A percentile compares a stretch with the other conserved stretches of the same genome.
Evolutionary conservation across 23 tunicate genomes (phyloP).

Genomic region (Halocynthia aurantium): DNA sequence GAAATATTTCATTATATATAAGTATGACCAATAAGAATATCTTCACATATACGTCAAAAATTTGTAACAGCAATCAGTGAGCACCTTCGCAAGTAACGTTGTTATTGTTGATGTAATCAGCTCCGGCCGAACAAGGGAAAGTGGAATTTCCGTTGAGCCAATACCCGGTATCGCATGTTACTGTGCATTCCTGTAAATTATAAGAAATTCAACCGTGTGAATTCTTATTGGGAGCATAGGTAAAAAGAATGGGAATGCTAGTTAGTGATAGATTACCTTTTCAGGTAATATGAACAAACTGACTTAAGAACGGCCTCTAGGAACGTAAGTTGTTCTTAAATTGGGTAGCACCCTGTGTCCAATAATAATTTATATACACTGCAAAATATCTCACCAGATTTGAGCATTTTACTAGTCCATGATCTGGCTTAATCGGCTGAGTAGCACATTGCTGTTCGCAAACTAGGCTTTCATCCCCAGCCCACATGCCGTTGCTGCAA

Average conservation of each 20-base stretch:
- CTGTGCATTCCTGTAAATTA: background rate
- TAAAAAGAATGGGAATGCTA: background rate
- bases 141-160: background rate
- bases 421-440: slow-evolving; percentile 8
- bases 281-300: too few relatives aligned
- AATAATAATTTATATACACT: too few relatives aligned
- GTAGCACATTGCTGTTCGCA: background rate
- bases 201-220: background rate
- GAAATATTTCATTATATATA: background rate
- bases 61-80: background rate
- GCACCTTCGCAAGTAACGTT: slow-evolving; percentile 16
- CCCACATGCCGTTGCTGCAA: slow-evolving; percentile 14
- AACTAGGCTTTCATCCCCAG: background rate
- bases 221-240: background rate
- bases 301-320: too few relatives aligned
- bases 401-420: slow-evolving; percentile 3
- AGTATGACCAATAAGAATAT: background rate
- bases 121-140: background rate
- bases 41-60: background rate
- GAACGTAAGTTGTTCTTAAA: too few relatives aligned
- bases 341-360: too few relatives aligned
- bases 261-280: slow-evolving; percentile 5
- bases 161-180: slow-evolving; percentile 8
- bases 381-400: too few relatives aligned
- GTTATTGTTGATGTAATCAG: background rate